Base-by-base conservation (phyloP, 2,113 vertebrate species). In the Camelus bactrianus region DNA sequence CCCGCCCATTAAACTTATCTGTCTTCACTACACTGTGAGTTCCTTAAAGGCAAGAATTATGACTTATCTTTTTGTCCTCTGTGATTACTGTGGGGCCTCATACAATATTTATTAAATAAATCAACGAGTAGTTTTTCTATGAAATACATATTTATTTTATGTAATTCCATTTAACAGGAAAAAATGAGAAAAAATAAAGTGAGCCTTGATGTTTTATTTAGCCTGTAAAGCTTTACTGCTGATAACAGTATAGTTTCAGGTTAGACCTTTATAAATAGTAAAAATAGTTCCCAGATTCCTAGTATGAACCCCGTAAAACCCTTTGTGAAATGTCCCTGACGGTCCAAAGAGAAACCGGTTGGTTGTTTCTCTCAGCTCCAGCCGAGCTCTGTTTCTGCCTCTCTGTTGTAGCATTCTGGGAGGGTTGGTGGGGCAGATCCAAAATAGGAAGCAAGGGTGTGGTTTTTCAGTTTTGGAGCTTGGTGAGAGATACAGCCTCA, bases 161-260 rank as follows among this genome's bases (percentile, higher is more conserved):
- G 26, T 54, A 73, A 92, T 82, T 95, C 73, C 6, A 73, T 72
- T 79, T 72, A 42, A 56, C 95, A 89, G 32, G 82, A 28, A 84
- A 84, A 83, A 86, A 79, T 90, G 42, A 54, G 12, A 48, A 91
- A 80, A 56, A 54, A n/a, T 54, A 54, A 77, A 79, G 38, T 42
- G 38, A 42, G 50, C 11, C 8, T 70, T 76, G 65, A 54, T 92
- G 32, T 79, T 92, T 92, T 91, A 58, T 92, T 94, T 94, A 75
- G 26, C 62, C 90, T 46, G 32, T 75, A 94, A 94, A 94, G 11
- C 50, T 95, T 94, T 92, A 70, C 35, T 87, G 62, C 85, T 95
- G 70, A 72, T 73, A 87, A 89, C 50, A 95, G 69, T 73, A 58
- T 85, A 48, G 86, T 94, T 95, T 90, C 89, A 96, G 80, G 42